A percentile compares a stretch with the other conserved stretches of the same genome.
These are phyloP conservation scores for Tragulus kanchil DNA, from an alignment of 2,113 vertebrate species.

Conservation along the genomic window DNA sequence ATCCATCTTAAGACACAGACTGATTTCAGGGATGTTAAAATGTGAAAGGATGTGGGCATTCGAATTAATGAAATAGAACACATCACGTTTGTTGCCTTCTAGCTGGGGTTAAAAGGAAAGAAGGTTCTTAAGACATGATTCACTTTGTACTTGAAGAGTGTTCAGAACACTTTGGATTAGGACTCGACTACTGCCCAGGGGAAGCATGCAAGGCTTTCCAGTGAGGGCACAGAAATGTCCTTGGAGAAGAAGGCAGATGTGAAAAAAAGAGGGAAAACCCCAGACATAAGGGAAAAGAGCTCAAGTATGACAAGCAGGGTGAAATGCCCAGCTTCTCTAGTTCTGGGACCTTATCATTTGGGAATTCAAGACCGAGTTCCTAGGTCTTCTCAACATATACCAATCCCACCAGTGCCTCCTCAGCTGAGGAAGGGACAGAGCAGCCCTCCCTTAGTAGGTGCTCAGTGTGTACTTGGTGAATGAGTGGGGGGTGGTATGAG, in stretches of 20 bases:
- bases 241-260: neutral
- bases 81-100: conserved; percentile 1
- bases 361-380: neutral
- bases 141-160: neutral
- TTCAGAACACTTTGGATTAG: neutral
- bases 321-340: neutral
- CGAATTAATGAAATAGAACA: neutral
- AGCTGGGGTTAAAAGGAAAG: neutral
- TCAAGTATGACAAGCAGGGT: neutral
- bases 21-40: conserved; percentile 8
- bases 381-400: neutral
- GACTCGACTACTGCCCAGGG: neutral
- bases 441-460: no score
- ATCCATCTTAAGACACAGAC: neutral
- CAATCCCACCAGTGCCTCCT: neutral
- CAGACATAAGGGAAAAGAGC: neutral
- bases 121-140: neutral
- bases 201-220: neutral
- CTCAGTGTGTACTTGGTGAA: neutral
- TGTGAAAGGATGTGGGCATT: neutral
- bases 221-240: neutral
- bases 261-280: neutral
- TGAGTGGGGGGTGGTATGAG: neutral
- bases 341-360: neutral
- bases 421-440: neutral